A percentile compares a stretch with the other conserved stretches of the same genome.
Conservation (phyloP, 2,113 vertebrate species). For the Chaenocephalus aceratus region DNA sequence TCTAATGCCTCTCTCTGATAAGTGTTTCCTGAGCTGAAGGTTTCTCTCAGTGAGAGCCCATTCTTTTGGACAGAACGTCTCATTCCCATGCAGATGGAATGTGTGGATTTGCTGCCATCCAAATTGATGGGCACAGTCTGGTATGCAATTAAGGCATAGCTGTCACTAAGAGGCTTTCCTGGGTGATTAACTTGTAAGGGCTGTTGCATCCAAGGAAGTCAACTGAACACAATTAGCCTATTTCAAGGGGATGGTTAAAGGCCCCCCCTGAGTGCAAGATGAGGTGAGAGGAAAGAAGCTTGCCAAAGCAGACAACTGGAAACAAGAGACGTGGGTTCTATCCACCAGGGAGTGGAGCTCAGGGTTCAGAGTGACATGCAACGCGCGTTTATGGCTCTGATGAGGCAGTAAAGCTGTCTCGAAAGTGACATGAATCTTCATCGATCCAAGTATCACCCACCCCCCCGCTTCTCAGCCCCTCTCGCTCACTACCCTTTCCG, state of each 20-base stretch:
- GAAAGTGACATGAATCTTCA: constrained; percentile 62
- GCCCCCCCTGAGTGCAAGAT: constrained; percentile 45
- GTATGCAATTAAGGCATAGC: constrained; percentile 78
- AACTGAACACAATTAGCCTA: constrained; percentile 78
- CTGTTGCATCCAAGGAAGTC: constrained; percentile 78
- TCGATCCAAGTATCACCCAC: constrained; percentile 54
- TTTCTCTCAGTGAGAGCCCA: constrained; percentile 31
- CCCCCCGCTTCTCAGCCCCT: constrained; percentile 25
- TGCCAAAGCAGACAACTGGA: constrained; percentile 57
- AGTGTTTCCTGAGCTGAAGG: constrained; percentile 16
- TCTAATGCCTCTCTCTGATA: neutral
- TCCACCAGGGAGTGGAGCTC: constrained; percentile 33
- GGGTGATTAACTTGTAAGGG: constrained; percentile 79
- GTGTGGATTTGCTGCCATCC: constrained; percentile 72
- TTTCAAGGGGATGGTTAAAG: constrained; percentile 66
- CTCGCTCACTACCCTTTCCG: constrained; percentile 51
- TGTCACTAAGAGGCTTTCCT: constrained; percentile 80
- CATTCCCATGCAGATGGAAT: constrained; percentile 74
- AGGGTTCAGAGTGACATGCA: constrained; percentile 42
- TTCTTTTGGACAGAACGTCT: constrained; percentile 36
- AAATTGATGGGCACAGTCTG: constrained; percentile 75
- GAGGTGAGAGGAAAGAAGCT: constrained; percentile 49
- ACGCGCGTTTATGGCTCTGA: constrained; percentile 56
- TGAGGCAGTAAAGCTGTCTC: constrained; percentile 47
- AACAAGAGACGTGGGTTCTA: constrained; percentile 48